A percentile compares a stretch with the other conserved stretches of the same genome.
These are phyloP conservation scores for Cirrhinus mrigala DNA, from an alignment of 2,797 vertebrate species.

Conservation along the genomic window DNA sequence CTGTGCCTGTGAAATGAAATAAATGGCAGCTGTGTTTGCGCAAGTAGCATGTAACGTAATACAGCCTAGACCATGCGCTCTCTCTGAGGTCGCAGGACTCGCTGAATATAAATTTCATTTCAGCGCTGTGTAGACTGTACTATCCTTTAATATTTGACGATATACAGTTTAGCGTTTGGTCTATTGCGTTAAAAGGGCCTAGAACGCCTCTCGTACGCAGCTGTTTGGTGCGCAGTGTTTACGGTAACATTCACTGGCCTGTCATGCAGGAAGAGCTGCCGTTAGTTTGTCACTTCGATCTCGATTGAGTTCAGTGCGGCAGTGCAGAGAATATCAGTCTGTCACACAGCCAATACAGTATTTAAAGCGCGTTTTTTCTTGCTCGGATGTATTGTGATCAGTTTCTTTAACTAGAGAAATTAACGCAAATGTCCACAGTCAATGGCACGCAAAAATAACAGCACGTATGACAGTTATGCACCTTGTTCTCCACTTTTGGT, in stretches of 20 bases:
- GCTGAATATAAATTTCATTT: background rate
- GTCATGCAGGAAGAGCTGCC: background rate
- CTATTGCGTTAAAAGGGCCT: background rate
- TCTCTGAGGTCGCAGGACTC: background rate
- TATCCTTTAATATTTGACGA: background rate
- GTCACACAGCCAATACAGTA: too few relatives aligned
- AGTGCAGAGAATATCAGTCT: background rate
- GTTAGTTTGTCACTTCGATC: background rate
- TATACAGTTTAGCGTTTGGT: background rate
- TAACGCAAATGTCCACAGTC: background rate
- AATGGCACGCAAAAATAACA: background rate
- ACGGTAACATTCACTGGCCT: background rate
- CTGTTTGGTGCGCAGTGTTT: background rate
- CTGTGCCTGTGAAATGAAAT: background rate
- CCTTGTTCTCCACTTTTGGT: background rate
- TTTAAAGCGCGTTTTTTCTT: background rate
- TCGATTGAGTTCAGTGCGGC: background rate
- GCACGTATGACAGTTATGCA: background rate
- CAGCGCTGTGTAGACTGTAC: too few relatives aligned
- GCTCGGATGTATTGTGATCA: background rate
- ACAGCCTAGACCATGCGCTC: background rate
- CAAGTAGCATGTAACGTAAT: background rate
- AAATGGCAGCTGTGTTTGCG: background rate
- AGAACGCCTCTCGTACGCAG: background rate
- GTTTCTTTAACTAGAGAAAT: background rate